Percentiles rank a stretch among this genome's conserved stretches.
These are phyloP conservation scores for Thaumetopoea pityocampa DNA, from an alignment of 1,140 invertebrate genomes.

Conservation along the genomic window DNA sequence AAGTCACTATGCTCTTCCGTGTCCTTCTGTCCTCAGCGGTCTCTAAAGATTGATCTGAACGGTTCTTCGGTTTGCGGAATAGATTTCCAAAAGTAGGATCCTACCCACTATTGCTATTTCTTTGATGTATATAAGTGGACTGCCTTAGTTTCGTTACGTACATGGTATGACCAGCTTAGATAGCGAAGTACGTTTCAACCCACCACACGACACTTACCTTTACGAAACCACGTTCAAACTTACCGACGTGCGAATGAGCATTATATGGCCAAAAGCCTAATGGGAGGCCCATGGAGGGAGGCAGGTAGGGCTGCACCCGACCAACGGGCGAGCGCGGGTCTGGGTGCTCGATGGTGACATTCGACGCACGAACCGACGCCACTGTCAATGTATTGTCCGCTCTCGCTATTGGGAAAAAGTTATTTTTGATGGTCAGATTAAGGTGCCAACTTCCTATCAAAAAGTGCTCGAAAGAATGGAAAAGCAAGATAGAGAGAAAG, in stretches of 20 bases:
- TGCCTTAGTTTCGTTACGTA: too few relatives aligned
- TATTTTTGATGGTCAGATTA: background rate
- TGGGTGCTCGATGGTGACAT: conserved; percentile 44
- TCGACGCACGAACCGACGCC: conserved; percentile 31
- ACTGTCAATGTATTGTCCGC: conserved; percentile 29
- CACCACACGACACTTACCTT: background rate
- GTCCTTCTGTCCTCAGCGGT: too few relatives aligned
- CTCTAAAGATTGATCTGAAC: too few relatives aligned
- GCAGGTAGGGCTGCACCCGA: conserved; percentile 58
- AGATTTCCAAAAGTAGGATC: too few relatives aligned
- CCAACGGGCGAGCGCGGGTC: conserved; percentile 53
- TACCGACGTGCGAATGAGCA: conserved; percentile 47
- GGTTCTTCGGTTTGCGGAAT: too few relatives aligned
- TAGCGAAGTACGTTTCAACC: background rate
- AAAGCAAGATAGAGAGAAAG: too few relatives aligned
- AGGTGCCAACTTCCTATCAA: too few relatives aligned
- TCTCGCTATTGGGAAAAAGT: conserved; percentile 15
- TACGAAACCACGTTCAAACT: conserved; percentile 51
- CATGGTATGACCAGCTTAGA: background rate
- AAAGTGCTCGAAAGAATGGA: too few relatives aligned
- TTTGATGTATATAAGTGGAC: too few relatives aligned
- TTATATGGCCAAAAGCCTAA: conserved; percentile 39
- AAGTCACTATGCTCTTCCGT: too few relatives aligned
- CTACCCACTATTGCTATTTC: too few relatives aligned
- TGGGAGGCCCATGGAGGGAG: conserved; percentile 29